phyloP scores from a whole-genome alignment of 2,888 invertebrate species.

The Plebejus argus region DNA sequence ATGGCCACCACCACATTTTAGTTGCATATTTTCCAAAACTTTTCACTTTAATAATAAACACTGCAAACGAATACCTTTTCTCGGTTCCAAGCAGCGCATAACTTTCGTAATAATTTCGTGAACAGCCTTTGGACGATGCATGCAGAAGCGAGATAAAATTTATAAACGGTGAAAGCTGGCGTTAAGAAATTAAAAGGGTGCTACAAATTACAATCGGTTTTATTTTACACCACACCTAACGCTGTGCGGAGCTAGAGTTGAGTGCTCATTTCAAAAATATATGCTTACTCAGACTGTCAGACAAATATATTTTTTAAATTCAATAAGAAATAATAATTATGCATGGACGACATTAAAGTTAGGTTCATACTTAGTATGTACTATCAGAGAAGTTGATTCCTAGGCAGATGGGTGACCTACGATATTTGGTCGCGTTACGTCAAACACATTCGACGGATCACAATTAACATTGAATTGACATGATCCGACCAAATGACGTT shows the following conservation, averaged over 20 bases:
- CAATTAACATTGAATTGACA: too few species aligned
- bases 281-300: background rate
- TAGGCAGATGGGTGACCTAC: too few species aligned
- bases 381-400: too few species aligned
- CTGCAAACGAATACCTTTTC: slow-evolving; percentile 8
- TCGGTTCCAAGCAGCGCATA: background rate
- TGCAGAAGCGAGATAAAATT: slow-evolving; percentile 25
- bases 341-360: too few species aligned
- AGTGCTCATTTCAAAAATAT: background rate
- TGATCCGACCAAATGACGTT: too few species aligned
- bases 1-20: background rate
- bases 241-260: background rate
- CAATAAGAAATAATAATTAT: too few species aligned
- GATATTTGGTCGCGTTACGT: too few species aligned
- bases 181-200: background rate
- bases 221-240: background rate
- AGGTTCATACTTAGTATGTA: too few species aligned
- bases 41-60: slow-evolving; percentile 1
- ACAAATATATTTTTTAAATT: too few species aligned
- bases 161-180: background rate
- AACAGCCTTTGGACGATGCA: slow-evolving; percentile 18
- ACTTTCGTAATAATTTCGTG: slow-evolving; percentile 27
- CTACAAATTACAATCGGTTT: background rate
- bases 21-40: background rate
- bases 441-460: too few species aligned